These are phyloP conservation scores for Xylocopa sonorina DNA, from an alignment of 1,140 invertebrate genomes.

Conservation along the genomic window DNA sequence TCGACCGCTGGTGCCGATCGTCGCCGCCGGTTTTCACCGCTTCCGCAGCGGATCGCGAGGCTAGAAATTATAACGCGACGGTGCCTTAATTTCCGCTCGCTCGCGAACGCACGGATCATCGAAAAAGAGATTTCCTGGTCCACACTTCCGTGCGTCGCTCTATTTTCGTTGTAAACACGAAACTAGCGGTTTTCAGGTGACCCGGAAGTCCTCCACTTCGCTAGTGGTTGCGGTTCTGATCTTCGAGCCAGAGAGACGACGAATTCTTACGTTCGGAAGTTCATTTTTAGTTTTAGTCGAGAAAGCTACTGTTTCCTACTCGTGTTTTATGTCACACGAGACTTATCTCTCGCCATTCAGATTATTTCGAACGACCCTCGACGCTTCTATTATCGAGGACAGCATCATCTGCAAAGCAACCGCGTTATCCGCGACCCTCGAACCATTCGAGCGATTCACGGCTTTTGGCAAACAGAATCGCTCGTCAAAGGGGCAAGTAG, in stretches of 20 bases:
- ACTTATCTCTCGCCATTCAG: too few relatives aligned
- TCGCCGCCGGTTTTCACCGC: not conserved
- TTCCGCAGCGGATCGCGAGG: not conserved
- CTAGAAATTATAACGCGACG: not conserved
- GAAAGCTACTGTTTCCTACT: too few relatives aligned
- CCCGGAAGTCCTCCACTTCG: not conserved
- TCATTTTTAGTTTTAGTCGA: too few relatives aligned
- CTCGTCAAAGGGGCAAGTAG: not conserved
- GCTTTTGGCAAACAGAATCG: not conserved
- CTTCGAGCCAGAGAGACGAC: not conserved
- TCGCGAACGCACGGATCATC: not conserved
- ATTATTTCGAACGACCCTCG: too few relatives aligned
- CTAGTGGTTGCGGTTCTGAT: not conserved
- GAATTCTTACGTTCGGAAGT: too few relatives aligned
- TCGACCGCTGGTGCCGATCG: not conserved
- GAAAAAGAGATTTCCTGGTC: not conserved
- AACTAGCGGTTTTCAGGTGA: not conserved
- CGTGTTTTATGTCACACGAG: too few relatives aligned
- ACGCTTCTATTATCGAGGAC: too few relatives aligned
- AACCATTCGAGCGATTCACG: not conserved
- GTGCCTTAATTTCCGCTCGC: conserved; percentile 3
- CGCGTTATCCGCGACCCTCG: not conserved
- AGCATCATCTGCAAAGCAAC: too few relatives aligned
- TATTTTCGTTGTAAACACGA: not conserved
- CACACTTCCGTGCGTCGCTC: too few relatives aligned